Percentiles rank a stretch among this genome's conserved stretches.
Evolutionary conservation across 2,888 invertebrate species (phyloP).

Genomic region (Taphrorychus bicolor): DNA sequence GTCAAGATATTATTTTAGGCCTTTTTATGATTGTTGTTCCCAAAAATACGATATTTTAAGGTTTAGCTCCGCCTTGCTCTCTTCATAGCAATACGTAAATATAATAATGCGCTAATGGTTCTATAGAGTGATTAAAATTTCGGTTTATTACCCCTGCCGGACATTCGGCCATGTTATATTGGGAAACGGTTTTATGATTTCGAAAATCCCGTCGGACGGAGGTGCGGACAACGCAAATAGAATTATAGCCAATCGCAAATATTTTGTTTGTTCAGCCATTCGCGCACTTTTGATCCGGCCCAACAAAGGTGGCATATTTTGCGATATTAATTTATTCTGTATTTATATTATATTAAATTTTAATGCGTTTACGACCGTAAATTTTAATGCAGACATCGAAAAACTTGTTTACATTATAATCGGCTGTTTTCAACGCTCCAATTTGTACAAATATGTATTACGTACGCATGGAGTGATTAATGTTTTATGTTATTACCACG

Average conservation of each 20-base stretch:
- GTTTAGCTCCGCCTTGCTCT: too few relatives aligned
- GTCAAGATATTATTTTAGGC: too few relatives aligned
- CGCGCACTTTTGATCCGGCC: constrained; percentile 56
- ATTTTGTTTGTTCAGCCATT: constrained; percentile 59
- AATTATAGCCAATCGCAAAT: constrained; percentile 60
- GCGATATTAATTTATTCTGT: constrained; percentile 42
- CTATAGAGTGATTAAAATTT: constrained; percentile 61
- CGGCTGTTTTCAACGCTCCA: constrained; percentile 30
- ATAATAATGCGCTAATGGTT: not conserved
- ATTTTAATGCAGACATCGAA: constrained; percentile 44
- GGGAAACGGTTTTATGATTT: constrained; percentile 55
- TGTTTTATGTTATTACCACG: constrained; percentile 18
- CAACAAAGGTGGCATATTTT: constrained; percentile 42
- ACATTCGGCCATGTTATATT: constrained; percentile 53
- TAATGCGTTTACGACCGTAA: constrained; percentile 42
- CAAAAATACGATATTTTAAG: too few relatives aligned
- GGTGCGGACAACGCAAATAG: constrained; percentile 58
- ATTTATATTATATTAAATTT: constrained; percentile 43
- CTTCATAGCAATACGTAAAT: too few relatives aligned
- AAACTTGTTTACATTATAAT: constrained; percentile 41
- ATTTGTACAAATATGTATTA: constrained; percentile 37
- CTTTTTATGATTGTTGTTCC: too few relatives aligned
- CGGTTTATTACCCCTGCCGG: constrained; percentile 57
- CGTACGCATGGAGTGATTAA: constrained; percentile 27
- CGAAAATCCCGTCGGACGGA: constrained; percentile 50